Base-by-base conservation (phyloP, 1,140 invertebrate genomes). In the Chlorops oryzae region DNA sequence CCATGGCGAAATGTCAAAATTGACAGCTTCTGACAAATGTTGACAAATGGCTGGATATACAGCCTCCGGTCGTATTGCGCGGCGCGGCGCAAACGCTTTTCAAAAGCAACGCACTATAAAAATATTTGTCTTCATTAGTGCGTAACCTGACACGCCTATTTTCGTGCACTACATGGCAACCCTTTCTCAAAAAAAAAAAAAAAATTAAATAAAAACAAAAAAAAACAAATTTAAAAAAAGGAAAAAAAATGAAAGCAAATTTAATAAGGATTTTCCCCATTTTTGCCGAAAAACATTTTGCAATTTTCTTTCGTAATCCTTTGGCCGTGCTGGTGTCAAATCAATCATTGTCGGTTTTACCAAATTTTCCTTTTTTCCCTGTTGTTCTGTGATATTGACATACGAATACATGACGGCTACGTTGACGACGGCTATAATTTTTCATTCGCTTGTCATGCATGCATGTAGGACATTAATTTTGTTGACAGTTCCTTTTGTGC, bases 401-500 rank as follows among this genome's bases (percentile, higher is more conserved):
- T 52, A 52, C 47, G 42, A n/a, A n/a, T n/a, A n/a, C n/a, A n/a
- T n/a, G n/a, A n/a, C n/a, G n/a, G n/a, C n/a, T n/a, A n/a, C n/a
- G n/a, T n/a, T n/a, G n/a, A n/a, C n/a, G n/a, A n/a, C n/a, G n/a
- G 37, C 50, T 45, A 52, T 52, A 52, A 52, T 52, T 52, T 52
- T 52, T 52, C 50, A 52, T 52, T 34, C n/a, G n/a, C n/a, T n/a
- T n/a, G n/a, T n/a, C 32, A 35, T 52, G 50, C 50, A 52, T 47
- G 45, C 27, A 34, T 34, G 25, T 23, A 47, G 47, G 50, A 52
- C 50, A 52, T 69, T 68, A 64, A 67, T 67, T 64, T 67, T 64
- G 64, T 65, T 69, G 65, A 69, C 65, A 65, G 63, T 68, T 69
- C 46, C 45, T 48, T 52, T n/a, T n/a, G n/a, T n/a, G n/a, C n/a